A percentile compares a stretch with the other conserved stretches of the same genome.
Evolutionary conservation across 2,797 vertebrate genomes (phyloP).

Genomic region (Muscicapa striata): DNA sequence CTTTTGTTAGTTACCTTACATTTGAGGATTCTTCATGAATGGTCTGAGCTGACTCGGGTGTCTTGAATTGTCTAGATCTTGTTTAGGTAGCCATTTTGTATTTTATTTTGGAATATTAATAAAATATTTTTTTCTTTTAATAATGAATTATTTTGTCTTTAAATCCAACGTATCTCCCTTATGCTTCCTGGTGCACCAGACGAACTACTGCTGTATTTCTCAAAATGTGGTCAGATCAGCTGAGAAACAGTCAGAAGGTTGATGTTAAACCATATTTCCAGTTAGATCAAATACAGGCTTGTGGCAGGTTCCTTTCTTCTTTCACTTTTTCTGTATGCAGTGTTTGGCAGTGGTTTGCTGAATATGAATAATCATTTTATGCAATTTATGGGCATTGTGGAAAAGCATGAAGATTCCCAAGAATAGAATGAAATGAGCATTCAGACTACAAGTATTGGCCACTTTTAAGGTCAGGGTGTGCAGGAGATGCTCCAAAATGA

Average conservation of each 20-base stretch:
- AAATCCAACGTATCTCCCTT: not conserved
- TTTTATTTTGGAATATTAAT: not conserved
- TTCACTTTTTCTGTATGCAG: not conserved
- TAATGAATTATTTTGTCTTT: not conserved
- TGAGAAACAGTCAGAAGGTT: not conserved
- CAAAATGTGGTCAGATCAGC: not conserved
- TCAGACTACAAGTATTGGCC: not conserved
- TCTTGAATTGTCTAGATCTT: not conserved
- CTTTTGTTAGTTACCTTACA: not conserved
- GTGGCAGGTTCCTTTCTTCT: not conserved
- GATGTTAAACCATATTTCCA: not conserved
- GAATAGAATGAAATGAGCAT: not conserved
- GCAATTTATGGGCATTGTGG: not conserved
- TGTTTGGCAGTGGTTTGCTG: not conserved
- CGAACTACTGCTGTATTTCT: not conserved
- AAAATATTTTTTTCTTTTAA: not conserved
- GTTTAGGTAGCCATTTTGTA: not conserved
- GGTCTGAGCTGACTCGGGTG: not conserved
- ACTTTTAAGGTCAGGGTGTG: not conserved
- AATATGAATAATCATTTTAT: rapidly evolving
- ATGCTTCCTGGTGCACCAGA: not conserved
- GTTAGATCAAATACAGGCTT: not conserved
- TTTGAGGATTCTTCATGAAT: not conserved
- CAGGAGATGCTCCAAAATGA: not conserved
- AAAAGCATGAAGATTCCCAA: not conserved